Base-by-base conservation (phyloP, 2,113 vertebrate genomes). In the Ginglymostoma cirratum region DNA sequence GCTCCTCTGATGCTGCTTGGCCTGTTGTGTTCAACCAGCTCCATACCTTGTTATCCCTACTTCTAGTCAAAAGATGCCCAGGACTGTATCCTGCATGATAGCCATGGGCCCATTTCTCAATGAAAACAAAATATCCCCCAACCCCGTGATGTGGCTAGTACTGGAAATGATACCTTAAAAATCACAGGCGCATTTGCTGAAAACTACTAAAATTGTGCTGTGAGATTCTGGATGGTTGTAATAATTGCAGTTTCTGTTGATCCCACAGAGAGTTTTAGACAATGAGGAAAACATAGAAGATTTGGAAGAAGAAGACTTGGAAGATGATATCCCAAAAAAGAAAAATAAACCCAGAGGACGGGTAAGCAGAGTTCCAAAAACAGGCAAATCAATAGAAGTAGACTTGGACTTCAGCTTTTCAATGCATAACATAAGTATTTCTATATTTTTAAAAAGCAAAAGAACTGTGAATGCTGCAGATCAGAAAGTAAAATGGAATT, bases 281-380 rank as follows among this genome's bases (percentile, higher is more conserved):
- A 99, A 99, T 55, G 99, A 99, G 94, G 99, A 99, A 97, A 99
- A 99, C 72, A 98, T 98, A 76, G 99, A 99, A 96, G 98, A 98
- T 97, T 98, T 98, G 96, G 99, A 99, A 90, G 99, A 99, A 78
- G 99, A 99, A 24, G 99, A 99, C 96, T 98, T 99, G 97, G 99
- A 99, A 97, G 98, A 98, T 96, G 99, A 99, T 96, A 98, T 98
- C 97, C 99, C 99, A 94, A 99, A 99, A 97, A 98, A 98, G 97
- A 99, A 99, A 97, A 99, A 98, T 97, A 98, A 98, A 97, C 98
- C 98, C 97, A 98, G 99, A 98, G 98, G 99, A 97, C 98, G 98
- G 98, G 99, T 99, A 97, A 98, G 98, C 97, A 72, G 19, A 45
- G 23, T 24, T 5, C 17, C n/a, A 5, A 38, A 92, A 66, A 61